Conservation (phyloP, 2,113 vertebrate genomes). For the Heterocephalus glaber region DNA sequence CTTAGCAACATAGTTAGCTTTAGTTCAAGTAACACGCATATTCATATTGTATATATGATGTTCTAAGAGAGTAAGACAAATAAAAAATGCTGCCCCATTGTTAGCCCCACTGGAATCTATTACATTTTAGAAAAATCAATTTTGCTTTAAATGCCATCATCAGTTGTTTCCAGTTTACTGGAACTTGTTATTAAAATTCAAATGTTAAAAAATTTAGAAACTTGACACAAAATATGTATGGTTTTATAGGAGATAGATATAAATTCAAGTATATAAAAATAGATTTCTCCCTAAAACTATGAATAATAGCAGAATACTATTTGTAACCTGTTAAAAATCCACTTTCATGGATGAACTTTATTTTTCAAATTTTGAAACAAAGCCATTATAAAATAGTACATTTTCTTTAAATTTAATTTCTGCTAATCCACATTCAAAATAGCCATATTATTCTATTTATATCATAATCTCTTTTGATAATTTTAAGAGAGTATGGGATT, state of each 20-base stretch:
- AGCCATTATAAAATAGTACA: not conserved
- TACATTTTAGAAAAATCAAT: not conserved
- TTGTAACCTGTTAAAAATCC: not conserved
- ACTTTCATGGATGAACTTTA: not conserved
- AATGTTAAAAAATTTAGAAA: not conserved
- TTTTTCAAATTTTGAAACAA: not conserved
- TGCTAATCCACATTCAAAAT: not conserved
- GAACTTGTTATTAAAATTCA: not conserved
- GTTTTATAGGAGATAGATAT: not conserved
- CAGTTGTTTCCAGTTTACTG: not conserved
- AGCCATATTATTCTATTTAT: not conserved
- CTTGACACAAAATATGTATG: not conserved
- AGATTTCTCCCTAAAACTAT: not conserved
- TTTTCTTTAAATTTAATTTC: not conserved
- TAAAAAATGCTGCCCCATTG: not conserved
- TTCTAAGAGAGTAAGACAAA: not conserved
- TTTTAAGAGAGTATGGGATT: not conserved
- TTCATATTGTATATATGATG: not conserved
- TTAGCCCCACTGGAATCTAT: not conserved
- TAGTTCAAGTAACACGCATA: not conserved
- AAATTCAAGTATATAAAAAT: not conserved
- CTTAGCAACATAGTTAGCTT: not conserved
- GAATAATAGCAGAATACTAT: not conserved
- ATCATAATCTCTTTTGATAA: not conserved
- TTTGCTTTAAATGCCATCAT: not conserved